Evolutionary conservation across 2,113 vertebrate genomes (phyloP).

Genomic region (Piaya cayana): DNA sequence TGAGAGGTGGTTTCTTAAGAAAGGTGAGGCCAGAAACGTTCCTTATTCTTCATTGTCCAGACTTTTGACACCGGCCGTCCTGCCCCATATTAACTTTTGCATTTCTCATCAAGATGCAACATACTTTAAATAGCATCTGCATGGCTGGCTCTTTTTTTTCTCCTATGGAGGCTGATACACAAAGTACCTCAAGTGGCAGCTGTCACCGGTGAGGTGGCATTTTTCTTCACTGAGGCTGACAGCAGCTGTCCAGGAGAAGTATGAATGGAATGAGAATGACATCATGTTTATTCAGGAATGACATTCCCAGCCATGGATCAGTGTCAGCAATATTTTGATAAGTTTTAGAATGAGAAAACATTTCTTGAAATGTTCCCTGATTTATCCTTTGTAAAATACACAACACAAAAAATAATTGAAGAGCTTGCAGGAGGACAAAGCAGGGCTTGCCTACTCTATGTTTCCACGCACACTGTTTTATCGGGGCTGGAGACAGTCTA

Average conservation of each 20-base stretch:
- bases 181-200: conserved; percentile 89
- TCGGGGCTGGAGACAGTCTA: neutral
- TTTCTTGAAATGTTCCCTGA: conserved; percentile 79
- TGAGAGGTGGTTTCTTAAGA: neutral
- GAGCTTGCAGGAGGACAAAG: conserved; percentile 62
- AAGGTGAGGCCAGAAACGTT: neutral
- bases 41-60: neutral
- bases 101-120: conserved; percentile 74
- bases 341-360: conserved; percentile 83
- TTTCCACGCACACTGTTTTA: neutral
- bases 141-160: conserved; percentile 78
- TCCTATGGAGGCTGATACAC: conserved; percentile 78
- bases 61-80: conserved; percentile 18
- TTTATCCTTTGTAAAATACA: conserved; percentile 84
- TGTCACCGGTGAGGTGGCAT: conserved; percentile 93
- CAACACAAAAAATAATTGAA: conserved; percentile 83
- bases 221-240: conserved; percentile 91
- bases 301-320: conserved; percentile 86
- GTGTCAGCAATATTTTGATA: conserved; percentile 90
- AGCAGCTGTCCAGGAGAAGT: conserved; percentile 91
- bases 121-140: conserved; percentile 86
- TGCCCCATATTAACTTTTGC: conserved; percentile 56
- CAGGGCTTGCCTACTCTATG: conserved; percentile 20
- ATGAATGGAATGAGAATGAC: conserved; percentile 93
- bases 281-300: conserved; percentile 96